phyloP scores from a whole-genome alignment of 2,113 vertebrate species.

The Gambusia holbrooki region DNA sequence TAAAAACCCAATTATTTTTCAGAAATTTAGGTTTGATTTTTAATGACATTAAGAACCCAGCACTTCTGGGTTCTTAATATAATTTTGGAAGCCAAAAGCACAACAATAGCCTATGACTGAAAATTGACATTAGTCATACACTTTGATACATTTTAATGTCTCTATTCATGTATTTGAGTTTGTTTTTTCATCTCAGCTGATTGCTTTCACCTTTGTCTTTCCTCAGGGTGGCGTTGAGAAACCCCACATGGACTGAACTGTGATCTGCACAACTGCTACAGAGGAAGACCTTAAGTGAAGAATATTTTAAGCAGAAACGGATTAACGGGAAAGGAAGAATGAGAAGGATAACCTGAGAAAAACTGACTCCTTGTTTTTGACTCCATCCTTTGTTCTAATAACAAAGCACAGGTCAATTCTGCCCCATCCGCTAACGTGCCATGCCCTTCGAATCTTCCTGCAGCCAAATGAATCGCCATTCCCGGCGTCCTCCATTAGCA shows the following conservation, averaged over 20 bases:
- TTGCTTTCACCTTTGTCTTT: neutral
- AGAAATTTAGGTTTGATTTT: no score
- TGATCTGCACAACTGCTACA: neutral
- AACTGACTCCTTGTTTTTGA: constrained; percentile 53
- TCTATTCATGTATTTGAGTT: neutral
- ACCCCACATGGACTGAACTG: constrained; percentile 85
- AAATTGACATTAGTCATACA: neutral
- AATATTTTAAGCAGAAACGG: constrained; percentile 43
- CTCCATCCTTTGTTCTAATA: constrained; percentile 44
- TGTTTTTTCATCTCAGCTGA: constrained; percentile 15
- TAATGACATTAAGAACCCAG: no score
- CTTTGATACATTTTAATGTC: neutral
- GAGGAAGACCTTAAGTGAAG: constrained; percentile 19
- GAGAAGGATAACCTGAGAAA: constrained; percentile 18
- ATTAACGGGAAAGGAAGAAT: constrained; percentile 28
- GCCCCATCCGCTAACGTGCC: constrained; percentile 63
- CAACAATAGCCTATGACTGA: neutral
- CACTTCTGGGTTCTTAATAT: no score
- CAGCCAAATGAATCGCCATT: constrained; percentile 56
- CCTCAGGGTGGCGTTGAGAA: constrained; percentile 89
- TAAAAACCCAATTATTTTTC: no score
- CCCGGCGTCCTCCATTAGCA: constrained; percentile 37
- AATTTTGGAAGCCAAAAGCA: no score
- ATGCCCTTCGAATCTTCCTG: constrained; percentile 58
- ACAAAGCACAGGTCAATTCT: constrained; percentile 39